A percentile compares a stretch with the other conserved stretches of the same genome.
Evolutionary conservation across 2,888 invertebrate species (phyloP).

Genomic region (Pollenia angustigena): DNA sequence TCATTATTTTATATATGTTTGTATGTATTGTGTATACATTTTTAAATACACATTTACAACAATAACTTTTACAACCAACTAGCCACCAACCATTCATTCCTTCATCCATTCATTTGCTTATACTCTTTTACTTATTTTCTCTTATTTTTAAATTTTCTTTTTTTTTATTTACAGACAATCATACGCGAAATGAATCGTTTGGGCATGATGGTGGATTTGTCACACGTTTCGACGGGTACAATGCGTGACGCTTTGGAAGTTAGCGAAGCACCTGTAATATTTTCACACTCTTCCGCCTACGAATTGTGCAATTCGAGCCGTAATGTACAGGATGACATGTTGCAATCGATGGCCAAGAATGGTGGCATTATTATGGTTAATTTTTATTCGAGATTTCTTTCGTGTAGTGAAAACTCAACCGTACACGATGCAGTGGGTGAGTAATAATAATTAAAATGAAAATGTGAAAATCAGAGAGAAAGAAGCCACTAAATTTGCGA

Average conservation of each 20-base stretch:
- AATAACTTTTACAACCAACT: neutral
- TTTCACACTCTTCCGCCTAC: constrained; percentile 93
- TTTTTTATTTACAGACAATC: constrained; percentile 86
- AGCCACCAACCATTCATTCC: neutral
- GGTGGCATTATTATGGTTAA: constrained; percentile 94
- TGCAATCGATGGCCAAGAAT: constrained; percentile 89
- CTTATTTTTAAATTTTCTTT: neutral
- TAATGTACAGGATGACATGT: constrained; percentile 92
- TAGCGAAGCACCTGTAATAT: constrained; percentile 92
- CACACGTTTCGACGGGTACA: constrained; percentile 91
- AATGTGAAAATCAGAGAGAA: neutral
- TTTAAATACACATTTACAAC: constrained; percentile 12
- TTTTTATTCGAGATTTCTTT: constrained; percentile 92
- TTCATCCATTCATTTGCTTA: constrained; percentile 8
- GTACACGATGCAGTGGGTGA: constrained; percentile 92
- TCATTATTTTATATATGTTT: constrained; percentile 4
- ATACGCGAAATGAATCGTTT: constrained; percentile 95
- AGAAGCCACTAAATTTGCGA: no score
- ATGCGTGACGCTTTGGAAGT: constrained; percentile 92
- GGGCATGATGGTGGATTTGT: constrained; percentile 94
- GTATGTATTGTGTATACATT: neutral
- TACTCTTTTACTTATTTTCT: constrained; percentile 20
- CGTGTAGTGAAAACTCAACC: constrained; percentile 90
- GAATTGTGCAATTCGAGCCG: constrained; percentile 92
- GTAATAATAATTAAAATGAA: constrained; percentile 74